Conservation (phyloP, 2,888 invertebrate species). For the Eurois occulta region DNA sequence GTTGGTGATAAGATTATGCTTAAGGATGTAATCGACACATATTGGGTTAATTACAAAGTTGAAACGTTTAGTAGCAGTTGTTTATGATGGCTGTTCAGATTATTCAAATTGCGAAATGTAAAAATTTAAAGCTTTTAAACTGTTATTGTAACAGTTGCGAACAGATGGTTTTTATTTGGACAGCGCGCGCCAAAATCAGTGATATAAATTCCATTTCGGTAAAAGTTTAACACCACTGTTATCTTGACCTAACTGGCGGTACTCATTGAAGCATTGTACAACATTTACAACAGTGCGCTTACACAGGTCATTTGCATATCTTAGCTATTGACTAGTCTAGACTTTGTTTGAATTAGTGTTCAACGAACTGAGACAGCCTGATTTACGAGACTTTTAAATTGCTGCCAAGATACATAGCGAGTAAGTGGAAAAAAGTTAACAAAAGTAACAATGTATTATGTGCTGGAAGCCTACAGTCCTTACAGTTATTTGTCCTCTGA, state of each 20-base stretch:
- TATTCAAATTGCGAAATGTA: background rate
- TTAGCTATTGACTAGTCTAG: slow-evolving; percentile 84
- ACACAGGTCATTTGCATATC: slow-evolving; percentile 80
- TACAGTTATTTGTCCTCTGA: background rate
- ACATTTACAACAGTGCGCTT: slow-evolving; percentile 73
- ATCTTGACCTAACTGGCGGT: slow-evolving; percentile 61
- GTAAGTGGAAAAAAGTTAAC: slow-evolving; percentile 47
- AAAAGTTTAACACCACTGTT: slow-evolving; percentile 44
- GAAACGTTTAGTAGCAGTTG: background rate
- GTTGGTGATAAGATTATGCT: background rate
- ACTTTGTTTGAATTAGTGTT: slow-evolving; percentile 80
- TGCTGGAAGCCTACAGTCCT: background rate
- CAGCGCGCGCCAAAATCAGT: background rate
- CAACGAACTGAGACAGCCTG: slow-evolving; percentile 77
- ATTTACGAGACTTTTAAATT: slow-evolving; percentile 72
- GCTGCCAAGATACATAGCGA: slow-evolving; percentile 57
- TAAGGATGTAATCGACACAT: slow-evolving; percentile 1
- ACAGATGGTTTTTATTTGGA: slow-evolving; percentile 18
- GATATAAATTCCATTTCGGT: slow-evolving; percentile 2
- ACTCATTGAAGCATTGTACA: slow-evolving; percentile 58
- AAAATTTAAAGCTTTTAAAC: background rate
- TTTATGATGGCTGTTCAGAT: background rate
- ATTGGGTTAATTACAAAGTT: slow-evolving; percentile 2
- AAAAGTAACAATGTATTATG: slow-evolving; percentile 36
- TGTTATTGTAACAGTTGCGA: slow-evolving; percentile 11